These are phyloP conservation scores for Benthosema pterotum DNA, from an alignment of 2,797 vertebrate genomes.

Conservation along the genomic window DNA sequence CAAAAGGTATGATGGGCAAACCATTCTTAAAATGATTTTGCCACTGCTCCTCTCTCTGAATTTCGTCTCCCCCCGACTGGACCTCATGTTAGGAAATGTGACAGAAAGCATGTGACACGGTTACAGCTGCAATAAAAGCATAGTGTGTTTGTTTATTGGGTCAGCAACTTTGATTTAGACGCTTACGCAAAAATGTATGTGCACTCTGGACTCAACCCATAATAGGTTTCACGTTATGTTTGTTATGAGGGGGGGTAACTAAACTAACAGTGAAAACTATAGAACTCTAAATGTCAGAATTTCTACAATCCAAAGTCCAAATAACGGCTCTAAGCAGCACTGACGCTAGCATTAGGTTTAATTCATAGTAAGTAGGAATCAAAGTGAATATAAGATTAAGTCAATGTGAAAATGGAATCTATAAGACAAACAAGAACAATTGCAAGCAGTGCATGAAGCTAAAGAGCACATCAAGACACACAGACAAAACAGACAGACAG, in stretches of 20 bases:
- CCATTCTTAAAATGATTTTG: conserved; percentile 4
- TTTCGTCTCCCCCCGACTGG: conserved; percentile 16
- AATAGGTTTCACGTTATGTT: conserved; percentile 10
- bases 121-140: conserved; percentile 6
- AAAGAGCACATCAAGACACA: conserved; percentile 53
- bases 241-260: conserved; percentile 6
- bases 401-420: conserved; percentile 59
- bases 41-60: conserved; percentile 21
- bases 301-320: conserved; percentile 52
- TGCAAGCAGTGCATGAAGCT: conserved; percentile 46
- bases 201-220: conserved; percentile 1
- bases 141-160: conserved; percentile 2
- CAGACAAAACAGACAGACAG: conserved; percentile 61
- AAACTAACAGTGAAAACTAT: background rate
- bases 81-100: conserved; percentile 25
- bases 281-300: conserved; percentile 43
- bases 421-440: conserved; percentile 51
- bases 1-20: background rate
- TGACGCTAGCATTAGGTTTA: conserved; percentile 73
- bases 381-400: conserved; percentile 74
- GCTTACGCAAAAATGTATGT: conserved; percentile 7
- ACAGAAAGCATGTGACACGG: conserved; percentile 6
- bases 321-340: conserved; percentile 51
- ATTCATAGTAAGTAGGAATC: conserved; percentile 75
- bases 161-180: background rate